Conservation (phyloP, 2,113 vertebrate species). For the Ceyx melanurus region DNA sequence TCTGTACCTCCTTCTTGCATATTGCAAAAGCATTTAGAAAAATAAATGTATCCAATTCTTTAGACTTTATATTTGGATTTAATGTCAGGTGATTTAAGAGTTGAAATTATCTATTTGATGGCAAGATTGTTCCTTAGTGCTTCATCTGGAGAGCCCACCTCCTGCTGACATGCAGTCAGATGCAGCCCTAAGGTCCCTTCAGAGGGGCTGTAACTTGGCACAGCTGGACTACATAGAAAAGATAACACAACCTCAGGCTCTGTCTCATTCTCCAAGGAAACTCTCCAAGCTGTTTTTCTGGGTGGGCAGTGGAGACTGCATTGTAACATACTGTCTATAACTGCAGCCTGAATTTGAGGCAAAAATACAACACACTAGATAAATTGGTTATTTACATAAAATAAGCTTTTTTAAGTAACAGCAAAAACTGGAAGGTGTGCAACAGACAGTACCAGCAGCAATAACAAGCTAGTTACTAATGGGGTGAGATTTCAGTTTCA, state of each 20-base stretch:
- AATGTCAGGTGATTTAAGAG: neutral
- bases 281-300: neutral
- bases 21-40: neutral
- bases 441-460: neutral
- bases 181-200: neutral
- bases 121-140: fast-evolving
- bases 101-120: neutral
- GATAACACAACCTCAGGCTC: neutral
- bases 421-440: neutral
- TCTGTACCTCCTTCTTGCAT: neutral
- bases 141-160: neutral
- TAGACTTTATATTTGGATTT: neutral
- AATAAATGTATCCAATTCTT: neutral
- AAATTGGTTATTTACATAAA: neutral
- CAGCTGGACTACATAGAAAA: neutral
- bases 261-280: fast-evolving
- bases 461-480: neutral
- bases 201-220: neutral
- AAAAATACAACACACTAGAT: neutral
- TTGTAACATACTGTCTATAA: neutral
- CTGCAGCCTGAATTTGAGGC: neutral
- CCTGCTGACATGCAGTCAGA: fast-evolving
- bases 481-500: neutral
- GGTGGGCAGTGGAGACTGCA: neutral
- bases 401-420: neutral